A percentile compares a stretch with the other conserved stretches of the same genome.
Conservation (phyloP, 2,797 vertebrate genomes). For the Molothrus ater region DNA sequence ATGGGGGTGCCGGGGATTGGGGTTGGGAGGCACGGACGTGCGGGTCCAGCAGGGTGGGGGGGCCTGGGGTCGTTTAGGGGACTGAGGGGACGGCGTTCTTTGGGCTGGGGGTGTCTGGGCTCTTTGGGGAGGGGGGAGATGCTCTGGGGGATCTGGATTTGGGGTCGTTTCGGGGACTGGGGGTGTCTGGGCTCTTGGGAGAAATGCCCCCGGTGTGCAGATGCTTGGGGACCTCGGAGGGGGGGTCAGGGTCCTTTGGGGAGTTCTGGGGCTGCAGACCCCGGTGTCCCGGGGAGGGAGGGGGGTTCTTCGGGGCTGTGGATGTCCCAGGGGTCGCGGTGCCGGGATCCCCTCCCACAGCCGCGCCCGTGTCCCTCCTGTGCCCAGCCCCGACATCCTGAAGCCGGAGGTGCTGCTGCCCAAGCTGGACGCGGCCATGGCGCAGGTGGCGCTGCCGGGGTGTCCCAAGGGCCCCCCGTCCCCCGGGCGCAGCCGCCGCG, state of each 20-base stretch:
- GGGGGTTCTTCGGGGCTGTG: not conserved
- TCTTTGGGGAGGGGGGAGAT: not conserved
- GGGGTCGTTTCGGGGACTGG: not conserved
- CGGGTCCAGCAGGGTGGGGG: not conserved
- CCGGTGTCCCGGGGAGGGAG: too few species aligned
- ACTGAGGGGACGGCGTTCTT: not conserved
- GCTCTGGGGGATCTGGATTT: not conserved
- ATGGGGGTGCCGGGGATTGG: not conserved
- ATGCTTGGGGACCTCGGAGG: not conserved
- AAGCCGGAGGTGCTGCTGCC: constrained; percentile 93
- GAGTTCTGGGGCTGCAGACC: not conserved
- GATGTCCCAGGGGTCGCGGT: not conserved
- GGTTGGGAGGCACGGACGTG: not conserved
- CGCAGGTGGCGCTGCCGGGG: constrained; percentile 88
- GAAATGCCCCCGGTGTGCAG: not conserved
- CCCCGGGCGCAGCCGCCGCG: constrained; percentile 87
- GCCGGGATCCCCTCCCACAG: not conserved
- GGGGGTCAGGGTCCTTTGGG: not conserved
- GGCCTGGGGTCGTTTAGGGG: not conserved
- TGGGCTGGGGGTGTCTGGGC: not conserved
- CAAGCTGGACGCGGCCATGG: constrained; percentile 89
- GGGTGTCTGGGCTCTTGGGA: not conserved
- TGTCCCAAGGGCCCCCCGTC: constrained; percentile 92
- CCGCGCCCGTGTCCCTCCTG: not conserved
- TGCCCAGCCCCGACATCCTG: constrained; percentile 88